phyloP scores from a whole-genome alignment of 1,140 invertebrate genomes.

The Drosophila ananassae region DNA sequence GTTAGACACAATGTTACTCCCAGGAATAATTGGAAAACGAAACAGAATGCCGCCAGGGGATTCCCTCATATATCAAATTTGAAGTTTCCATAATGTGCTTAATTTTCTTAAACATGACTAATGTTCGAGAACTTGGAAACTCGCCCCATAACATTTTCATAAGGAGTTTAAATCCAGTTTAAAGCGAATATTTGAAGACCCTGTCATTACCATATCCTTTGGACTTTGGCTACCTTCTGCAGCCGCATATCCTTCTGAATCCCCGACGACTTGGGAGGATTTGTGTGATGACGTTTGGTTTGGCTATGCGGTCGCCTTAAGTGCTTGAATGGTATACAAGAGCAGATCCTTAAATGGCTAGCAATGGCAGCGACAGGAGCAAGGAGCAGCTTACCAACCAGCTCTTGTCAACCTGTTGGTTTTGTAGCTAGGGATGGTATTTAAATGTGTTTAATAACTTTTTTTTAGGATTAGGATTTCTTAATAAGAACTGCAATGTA shows the following conservation, averaged over 20 bases:
- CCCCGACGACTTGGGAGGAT: slow-evolving; percentile 28
- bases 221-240: slow-evolving; percentile 12
- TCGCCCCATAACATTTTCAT: background rate
- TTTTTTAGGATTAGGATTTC: no score
- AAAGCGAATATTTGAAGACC: background rate
- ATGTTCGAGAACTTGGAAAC: background rate
- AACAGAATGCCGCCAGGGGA: background rate
- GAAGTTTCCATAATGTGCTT: slow-evolving; percentile 2
- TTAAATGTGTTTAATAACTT: background rate
- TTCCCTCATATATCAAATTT: slow-evolving; percentile 11
- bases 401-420: slow-evolving; percentile 38
- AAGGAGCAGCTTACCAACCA: slow-evolving; percentile 3
- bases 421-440: slow-evolving; percentile 33
- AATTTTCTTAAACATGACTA: slow-evolving; percentile 7
- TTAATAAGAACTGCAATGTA: no score
- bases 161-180: slow-evolving; percentile 14
- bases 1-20: slow-evolving; percentile 11
- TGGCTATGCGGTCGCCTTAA: slow-evolving; percentile 61
- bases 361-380: slow-evolving; percentile 16
- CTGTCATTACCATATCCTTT: slow-evolving; percentile 8
- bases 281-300: slow-evolving; percentile 56
- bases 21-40: slow-evolving; percentile 13
- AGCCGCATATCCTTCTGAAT: slow-evolving; percentile 27
- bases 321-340: slow-evolving; percentile 19
- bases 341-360: slow-evolving; percentile 14